Conservation (phyloP, 2,113 vertebrate species). For the Eupsittula cactorum region DNA sequence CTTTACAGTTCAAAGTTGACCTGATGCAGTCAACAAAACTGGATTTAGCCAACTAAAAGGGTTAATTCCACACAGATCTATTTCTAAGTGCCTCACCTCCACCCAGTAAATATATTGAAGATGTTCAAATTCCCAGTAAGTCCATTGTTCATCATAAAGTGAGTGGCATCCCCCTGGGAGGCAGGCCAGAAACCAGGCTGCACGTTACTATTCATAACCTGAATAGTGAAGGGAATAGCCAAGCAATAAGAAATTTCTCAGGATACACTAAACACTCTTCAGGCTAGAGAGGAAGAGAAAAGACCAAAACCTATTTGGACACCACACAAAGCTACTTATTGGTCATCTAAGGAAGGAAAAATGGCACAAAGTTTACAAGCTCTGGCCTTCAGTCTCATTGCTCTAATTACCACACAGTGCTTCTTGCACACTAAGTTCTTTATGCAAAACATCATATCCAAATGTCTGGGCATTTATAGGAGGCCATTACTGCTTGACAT, state of each 20-base stretch:
- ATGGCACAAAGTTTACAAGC: background rate
- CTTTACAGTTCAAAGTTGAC: background rate
- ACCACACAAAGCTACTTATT: background rate
- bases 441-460: background rate
- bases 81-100: background rate
- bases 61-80: background rate
- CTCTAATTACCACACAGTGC: background rate
- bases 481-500: rapidly evolving
- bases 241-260: background rate
- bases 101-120: background rate
- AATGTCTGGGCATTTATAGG: background rate
- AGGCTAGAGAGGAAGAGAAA: background rate
- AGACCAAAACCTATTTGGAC: background rate
- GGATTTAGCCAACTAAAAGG: background rate
- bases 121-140: background rate
- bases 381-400: background rate
- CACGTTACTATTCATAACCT: background rate
- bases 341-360: background rate
- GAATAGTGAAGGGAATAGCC: background rate
- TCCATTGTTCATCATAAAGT: background rate
- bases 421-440: background rate
- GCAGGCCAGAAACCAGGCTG: background rate
- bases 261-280: background rate
- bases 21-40: background rate
- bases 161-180: background rate